Evolutionary conservation across 2,797 vertebrate species (phyloP).

Genomic region (Channa striata): DNA sequence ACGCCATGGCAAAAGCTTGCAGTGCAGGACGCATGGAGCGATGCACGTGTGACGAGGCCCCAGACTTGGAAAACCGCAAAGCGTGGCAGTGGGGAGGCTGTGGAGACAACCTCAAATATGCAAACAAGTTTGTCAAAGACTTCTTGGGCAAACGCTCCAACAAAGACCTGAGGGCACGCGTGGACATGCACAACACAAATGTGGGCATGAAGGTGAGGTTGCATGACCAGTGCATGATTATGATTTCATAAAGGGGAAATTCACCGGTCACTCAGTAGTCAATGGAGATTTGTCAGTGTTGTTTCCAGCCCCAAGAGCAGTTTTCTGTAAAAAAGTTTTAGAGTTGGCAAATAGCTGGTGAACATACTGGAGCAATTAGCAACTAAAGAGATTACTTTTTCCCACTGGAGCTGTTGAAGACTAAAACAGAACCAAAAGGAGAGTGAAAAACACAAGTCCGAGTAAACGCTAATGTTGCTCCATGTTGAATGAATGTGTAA

Average conservation of each 20-base stretch:
- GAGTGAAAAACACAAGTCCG: neutral
- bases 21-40: slow-evolving; percentile 98
- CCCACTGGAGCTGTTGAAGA: no score
- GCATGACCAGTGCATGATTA: neutral
- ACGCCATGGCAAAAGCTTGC: slow-evolving; percentile 97
- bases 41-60: slow-evolving; percentile 97
- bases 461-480: neutral
- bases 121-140: slow-evolving; percentile 99
- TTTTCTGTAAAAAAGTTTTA: neutral
- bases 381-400: neutral
- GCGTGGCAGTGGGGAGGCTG: slow-evolving; percentile 99
- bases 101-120: slow-evolving; percentile 98
- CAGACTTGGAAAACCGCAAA: slow-evolving; percentile 96
- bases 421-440: neutral
- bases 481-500: neutral
- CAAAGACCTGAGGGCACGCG: slow-evolving; percentile 94
- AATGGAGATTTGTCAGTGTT: neutral
- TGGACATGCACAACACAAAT: slow-evolving; percentile 98
- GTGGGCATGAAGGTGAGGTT: slow-evolving; percentile 95
- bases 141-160: slow-evolving; percentile 96
- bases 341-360: neutral
- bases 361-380: neutral
- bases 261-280: neutral
- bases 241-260: neutral
- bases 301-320: no score